Evolutionary conservation across 2,113 vertebrate species (phyloP), one percentile per base, ranked within the genome.

Genomic region (Tragelaphus buxtoni): DNA sequence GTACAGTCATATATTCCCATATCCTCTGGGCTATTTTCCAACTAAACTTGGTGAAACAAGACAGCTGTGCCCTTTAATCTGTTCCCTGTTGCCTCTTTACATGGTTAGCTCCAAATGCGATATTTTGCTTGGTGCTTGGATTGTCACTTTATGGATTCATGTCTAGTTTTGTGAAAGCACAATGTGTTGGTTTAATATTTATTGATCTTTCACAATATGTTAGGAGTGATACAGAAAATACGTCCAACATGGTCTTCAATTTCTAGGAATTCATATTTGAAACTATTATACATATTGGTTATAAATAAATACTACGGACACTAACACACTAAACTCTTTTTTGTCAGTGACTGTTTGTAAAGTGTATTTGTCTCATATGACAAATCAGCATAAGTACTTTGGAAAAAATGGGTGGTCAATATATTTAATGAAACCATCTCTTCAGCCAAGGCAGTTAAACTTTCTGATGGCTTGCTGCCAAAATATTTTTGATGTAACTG

Each of bases 1-100:
- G 24, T 85, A 97, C 58, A 87, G 39, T 55, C 83, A 95, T 35
- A 97, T 94, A 92, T 80, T 96, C 90, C 86, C 95, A 88, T 91
- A 92, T 93, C 84, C 86, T 97, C 90, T 69, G 53, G 63, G 87
- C 76, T 96, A 60, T 96, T 97, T 97, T 97, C 91, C 97, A 97
- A 20, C 80, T 95, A 95, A 94, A 97, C 92, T 90, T 97, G 91
- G 91, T 88, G 92, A 89, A 96, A 96, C 0, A 20, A 97, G 95
- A 93, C 94, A 96, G 74, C 93, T 97, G 83, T 94, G 92, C 63
- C 90, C 94, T 97, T 97, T 97, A 94, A 97, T 95, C 87, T 97
- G 55, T 93, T 96, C 94, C 94, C 94, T 87, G 22, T 95, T 95
- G 92, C 47, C 92, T 97, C 87, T 95, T 98, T 95, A 97, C 74